Evolutionary conservation across 2,113 vertebrate species (phyloP), one percentile per base, ranked within the genome.

Genomic region (Trematocara unimaculatum): DNA sequence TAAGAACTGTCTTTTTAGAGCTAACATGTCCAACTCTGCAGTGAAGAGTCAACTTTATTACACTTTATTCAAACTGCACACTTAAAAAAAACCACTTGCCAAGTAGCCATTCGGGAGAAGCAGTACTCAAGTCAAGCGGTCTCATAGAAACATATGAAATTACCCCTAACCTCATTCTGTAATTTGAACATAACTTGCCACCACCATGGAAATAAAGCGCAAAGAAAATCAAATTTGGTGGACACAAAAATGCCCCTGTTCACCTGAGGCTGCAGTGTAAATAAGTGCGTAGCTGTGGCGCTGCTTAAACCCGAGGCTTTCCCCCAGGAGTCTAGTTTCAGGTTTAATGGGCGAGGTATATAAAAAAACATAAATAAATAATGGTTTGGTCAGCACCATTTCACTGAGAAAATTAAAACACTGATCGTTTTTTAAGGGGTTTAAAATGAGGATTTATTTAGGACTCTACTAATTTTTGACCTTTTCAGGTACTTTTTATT

Each of bases 31-130:
- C 72, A 77, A 51, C 26, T 49, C 45, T 77, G 45, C 72, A 51
- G 9, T 77, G 45, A 51, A 74, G 23, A 31, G 42, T 31, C 42
- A 74, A 31, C 45, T 13, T n/a, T 33, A 31, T 18, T 45, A 15
- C 64, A 15, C 64, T 45, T 70, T 70, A 23, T 42, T 70, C 38
- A 70, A 42, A 72, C 13, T 45, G 38, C 40, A 72, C 20, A 47
- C 38, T 47, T 72, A 23, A 20, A 62, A 60, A 20, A 42, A 40
- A 0, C 0, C n/a, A 20, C n/a, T 42, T 42, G 38, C 35, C n/a
- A 70, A 29, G 70, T 29, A 29, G 70, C 15, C 10, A 74, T 31
- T 31, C 2, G 9, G 42, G 42, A 49, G 70, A 77, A 31, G 23
- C 15, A 49, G 23, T 77, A 18, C 23, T 29, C 42, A 49, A 49